Conservation (phyloP, 1,140 invertebrate species). For the Drosophila baimaii region DNA sequence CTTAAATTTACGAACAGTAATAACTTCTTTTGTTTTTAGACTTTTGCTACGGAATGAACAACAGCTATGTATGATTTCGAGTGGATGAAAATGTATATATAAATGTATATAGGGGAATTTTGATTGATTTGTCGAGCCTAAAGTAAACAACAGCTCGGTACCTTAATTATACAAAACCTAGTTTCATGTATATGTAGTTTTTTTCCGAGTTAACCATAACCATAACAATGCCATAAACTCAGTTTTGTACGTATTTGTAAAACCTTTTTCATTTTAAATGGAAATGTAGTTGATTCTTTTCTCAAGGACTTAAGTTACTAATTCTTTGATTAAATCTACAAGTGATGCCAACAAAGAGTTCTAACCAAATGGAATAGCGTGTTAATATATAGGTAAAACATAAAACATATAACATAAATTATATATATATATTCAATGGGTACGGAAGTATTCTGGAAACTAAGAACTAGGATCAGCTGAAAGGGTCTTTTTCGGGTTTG, state of each 20-base stretch:
- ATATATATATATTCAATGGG: background rate
- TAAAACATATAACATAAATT: background rate
- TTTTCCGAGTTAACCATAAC: slow-evolving; percentile 36
- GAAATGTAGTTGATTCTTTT: background rate
- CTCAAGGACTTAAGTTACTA: background rate
- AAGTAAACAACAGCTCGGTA: slow-evolving; percentile 28
- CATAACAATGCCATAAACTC: slow-evolving; percentile 36
- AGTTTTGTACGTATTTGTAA: too few species aligned
- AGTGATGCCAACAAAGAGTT: background rate
- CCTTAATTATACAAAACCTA: slow-evolving; percentile 48
- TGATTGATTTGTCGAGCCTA: slow-evolving; percentile 45
- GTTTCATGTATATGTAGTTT: slow-evolving; percentile 43
- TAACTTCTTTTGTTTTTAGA: slow-evolving; percentile 48
- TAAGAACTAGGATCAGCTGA: slow-evolving; percentile 68
- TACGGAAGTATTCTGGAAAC: background rate
- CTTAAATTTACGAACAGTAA: slow-evolving; percentile 52
- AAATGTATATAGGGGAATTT: slow-evolving; percentile 29
- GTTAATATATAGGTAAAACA: background rate
- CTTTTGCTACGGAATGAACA: slow-evolving; percentile 69
- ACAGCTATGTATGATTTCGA: slow-evolving; percentile 52
- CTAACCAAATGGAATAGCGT: background rate
- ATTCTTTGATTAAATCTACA: background rate
- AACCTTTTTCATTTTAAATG: slow-evolving; percentile 25
- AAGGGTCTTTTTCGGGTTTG: slow-evolving; percentile 55
- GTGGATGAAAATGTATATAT: slow-evolving; percentile 50